These are phyloP conservation scores for Macrobrachium nipponense DNA, from an alignment of 1,140 invertebrate species.

Conservation along the genomic window DNA sequence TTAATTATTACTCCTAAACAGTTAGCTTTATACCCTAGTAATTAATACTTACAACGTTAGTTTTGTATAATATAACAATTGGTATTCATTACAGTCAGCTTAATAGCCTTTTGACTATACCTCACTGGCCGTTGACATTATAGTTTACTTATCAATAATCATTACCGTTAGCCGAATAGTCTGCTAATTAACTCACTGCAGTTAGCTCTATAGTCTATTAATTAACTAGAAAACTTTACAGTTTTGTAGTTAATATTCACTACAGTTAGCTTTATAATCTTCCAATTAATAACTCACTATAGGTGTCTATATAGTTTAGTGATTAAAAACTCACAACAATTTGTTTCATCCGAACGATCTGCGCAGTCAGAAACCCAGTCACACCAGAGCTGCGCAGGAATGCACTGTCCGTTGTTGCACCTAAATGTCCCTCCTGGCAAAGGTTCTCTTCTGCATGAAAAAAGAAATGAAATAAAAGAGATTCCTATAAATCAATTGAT, in stretches of 20 bases:
- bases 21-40: too few species aligned
- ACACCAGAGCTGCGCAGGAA: conserved; percentile 11
- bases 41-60: too few species aligned
- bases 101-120: too few species aligned
- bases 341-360: conserved; percentile 7
- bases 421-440: not conserved
- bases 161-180: too few species aligned
- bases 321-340: conserved; percentile 31
- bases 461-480: not conserved
- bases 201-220: too few species aligned
- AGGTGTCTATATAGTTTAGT: not conserved
- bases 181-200: too few species aligned
- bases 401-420: conserved; percentile 27
- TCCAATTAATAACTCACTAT: not conserved
- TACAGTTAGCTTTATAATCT: not conserved
- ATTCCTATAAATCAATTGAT: not conserved
- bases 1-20: too few species aligned
- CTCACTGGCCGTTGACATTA: too few species aligned
- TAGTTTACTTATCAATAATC: too few species aligned
- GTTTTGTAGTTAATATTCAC: not conserved
- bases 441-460: not conserved
- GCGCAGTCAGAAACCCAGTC: conserved; percentile 38
- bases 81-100: too few species aligned
- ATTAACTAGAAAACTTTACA: too few species aligned
- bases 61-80: too few species aligned